A percentile compares a stretch with the other conserved stretches of the same genome.
Evolutionary conservation across 2,888 invertebrate species (phyloP).

Genomic region (Agonopterix arenella): DNA sequence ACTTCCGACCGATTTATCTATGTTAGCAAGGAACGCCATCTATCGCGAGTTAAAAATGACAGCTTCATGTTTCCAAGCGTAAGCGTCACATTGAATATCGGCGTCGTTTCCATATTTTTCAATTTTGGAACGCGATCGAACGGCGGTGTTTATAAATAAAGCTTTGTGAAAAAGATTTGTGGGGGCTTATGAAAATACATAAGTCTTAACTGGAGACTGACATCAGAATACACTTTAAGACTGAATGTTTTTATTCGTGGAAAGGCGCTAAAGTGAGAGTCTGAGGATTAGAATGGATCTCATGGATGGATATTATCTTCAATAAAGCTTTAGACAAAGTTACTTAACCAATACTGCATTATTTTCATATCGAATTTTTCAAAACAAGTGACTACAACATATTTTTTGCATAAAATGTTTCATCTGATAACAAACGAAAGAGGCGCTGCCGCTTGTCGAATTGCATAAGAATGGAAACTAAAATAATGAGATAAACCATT

Average conservation of each 20-base stretch:
- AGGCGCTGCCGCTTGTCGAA: too few species aligned
- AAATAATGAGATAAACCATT: too few species aligned
- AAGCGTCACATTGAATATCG: slow-evolving; percentile 54
- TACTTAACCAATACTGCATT: too few species aligned
- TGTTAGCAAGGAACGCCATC: slow-evolving; percentile 19
- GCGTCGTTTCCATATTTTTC: slow-evolving; percentile 65
- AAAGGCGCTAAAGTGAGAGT: slow-evolving; percentile 23
- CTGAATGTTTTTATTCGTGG: slow-evolving; percentile 23
- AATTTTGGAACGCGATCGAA: slow-evolving; percentile 51
- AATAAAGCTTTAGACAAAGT: slow-evolving; percentile 5
- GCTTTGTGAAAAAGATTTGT: slow-evolving; percentile 36
- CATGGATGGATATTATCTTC: too few species aligned
- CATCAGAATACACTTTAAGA: slow-evolving; percentile 13
- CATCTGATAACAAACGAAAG: too few species aligned
- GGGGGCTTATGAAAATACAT: slow-evolving; percentile 22
- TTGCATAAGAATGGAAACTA: too few species aligned
- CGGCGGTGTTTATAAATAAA: slow-evolving; percentile 40
- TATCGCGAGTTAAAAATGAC: slow-evolving; percentile 64
- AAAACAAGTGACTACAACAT: too few species aligned
- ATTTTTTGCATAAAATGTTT: too few species aligned
- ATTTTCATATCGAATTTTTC: too few species aligned
- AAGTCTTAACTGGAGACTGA: slow-evolving; percentile 17
- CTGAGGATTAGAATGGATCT: slow-evolving; percentile 21
- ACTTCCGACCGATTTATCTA: slow-evolving; percentile 65
- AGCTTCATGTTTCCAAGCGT: slow-evolving; percentile 51